Conservation (phyloP, 2,888 invertebrate genomes). For the Athripsodes cinereus region DNA sequence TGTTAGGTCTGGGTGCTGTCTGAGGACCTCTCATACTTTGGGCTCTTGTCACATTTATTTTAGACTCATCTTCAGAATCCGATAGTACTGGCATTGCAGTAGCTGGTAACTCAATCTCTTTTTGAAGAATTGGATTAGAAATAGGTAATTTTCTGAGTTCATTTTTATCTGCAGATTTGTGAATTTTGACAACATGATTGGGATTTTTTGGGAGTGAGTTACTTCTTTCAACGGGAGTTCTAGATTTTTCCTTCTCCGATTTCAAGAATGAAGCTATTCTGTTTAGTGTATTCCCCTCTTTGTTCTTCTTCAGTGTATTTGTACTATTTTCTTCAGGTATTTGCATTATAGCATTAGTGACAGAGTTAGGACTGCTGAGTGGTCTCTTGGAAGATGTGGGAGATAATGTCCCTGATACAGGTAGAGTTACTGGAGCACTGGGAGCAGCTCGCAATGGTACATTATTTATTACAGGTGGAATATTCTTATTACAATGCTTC, state of each 20-base stretch:
- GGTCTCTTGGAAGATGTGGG: constrained; percentile 47
- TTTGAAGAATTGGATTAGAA: constrained; percentile 74
- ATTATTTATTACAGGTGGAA: constrained; percentile 48
- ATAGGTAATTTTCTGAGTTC: constrained; percentile 71
- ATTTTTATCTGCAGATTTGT: constrained; percentile 64
- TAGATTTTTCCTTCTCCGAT: constrained; percentile 50
- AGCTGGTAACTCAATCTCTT: constrained; percentile 55
- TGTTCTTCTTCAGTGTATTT: constrained; percentile 45
- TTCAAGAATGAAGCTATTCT: constrained; percentile 72
- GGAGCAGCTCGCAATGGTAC: constrained; percentile 58
- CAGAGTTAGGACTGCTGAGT: constrained; percentile 40
- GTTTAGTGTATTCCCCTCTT: constrained; percentile 57
- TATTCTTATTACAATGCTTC: constrained; percentile 38
- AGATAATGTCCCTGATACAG: constrained; percentile 30
- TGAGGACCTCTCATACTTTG: constrained; percentile 72
- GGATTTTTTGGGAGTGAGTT: constrained; percentile 55
- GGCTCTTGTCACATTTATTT: constrained; percentile 63
- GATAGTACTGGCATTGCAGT: constrained; percentile 56
- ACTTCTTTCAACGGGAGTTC: constrained; percentile 47
- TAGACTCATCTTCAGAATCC: constrained; percentile 48
- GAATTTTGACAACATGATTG: constrained; percentile 54
- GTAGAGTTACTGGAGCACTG: constrained; percentile 32
- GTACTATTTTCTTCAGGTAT: constrained; percentile 47
- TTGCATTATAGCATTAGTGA: constrained; percentile 35
- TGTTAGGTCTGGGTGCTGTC: constrained; percentile 49